Evolutionary conservation across 2,888 invertebrate genomes (phyloP), one percentile per base, ranked within the genome.

Genomic region (Poecilus cupreus): DNA sequence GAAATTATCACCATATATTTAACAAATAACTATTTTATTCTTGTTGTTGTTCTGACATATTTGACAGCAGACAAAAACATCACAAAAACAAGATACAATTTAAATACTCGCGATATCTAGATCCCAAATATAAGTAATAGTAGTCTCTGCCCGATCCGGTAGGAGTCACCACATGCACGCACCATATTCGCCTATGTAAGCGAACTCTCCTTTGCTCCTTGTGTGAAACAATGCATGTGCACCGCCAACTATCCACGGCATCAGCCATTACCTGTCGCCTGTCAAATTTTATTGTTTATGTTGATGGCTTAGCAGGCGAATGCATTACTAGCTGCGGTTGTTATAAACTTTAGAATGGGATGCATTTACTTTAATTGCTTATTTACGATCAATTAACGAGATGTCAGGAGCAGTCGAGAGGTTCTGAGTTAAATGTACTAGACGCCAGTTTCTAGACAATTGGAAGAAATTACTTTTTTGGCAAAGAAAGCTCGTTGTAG

Each of bases 281-380:
- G 64, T 68, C 64, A 68, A 13, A 68, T 68, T 68, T 68, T 16
- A 68, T 60, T 60, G 60, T 60, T 60, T 60, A 68, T 39, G 64
- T 11, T 16, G 64, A 68, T 68, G 64, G 64, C 39, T 13, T 6
- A n/a, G 13, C 32, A 32, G 6, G 5, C 5, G 32, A 32, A 32
- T 32, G 32, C 32, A 32, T 32, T 32, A 32, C 5, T 32, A 32
- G 32, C 60, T 26, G n/a, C 22, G n/a, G 24, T 60, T 26, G 60
- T 60, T 60, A 60, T 20, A 26, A 60, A 60, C 60, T 60, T 60
- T 60, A 60, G 24, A 60, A 68, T 68, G 64, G 32, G 18, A 37
- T 68, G 18, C 64, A 68, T 68, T 37, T 37, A 68, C 64, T 68
- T 68, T 37, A 68, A 16, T 37, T 32, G 37, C 37, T 39, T 68